These are phyloP conservation scores for Cololabis saira DNA, from an alignment of 2,113 vertebrate species.

Conservation along the genomic window DNA sequence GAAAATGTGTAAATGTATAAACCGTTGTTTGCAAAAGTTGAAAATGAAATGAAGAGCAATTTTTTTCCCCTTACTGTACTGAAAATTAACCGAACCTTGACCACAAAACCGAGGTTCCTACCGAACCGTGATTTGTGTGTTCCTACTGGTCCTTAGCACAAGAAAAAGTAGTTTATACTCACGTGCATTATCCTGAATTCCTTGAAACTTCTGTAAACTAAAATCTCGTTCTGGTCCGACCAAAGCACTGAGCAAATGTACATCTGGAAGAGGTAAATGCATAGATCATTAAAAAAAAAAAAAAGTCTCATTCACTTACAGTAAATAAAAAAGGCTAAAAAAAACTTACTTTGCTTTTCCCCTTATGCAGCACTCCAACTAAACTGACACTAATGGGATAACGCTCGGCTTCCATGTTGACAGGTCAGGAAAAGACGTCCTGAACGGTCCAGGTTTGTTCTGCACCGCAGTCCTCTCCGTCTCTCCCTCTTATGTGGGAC, in stretches of 20 bases:
- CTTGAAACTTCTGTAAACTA: conserved; percentile 84
- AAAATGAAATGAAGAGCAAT: too few species aligned
- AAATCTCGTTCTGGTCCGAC: conserved; percentile 88
- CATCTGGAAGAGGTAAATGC: conserved; percentile 69
- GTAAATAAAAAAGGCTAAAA: neutral
- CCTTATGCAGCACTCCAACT: conserved; percentile 77
- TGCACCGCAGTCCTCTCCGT: neutral
- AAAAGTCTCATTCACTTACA: neutral
- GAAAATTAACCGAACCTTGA: too few species aligned
- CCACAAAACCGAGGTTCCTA: too few species aligned
- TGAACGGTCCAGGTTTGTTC: neutral
- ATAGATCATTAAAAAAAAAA: neutral
- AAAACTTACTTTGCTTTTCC: conserved; percentile 67
- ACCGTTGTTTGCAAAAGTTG: too few species aligned
- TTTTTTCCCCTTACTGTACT: too few species aligned
- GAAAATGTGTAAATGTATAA: too few species aligned
- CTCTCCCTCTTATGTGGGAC: neutral
- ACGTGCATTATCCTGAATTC: conserved; percentile 90
- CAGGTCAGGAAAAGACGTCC: neutral
- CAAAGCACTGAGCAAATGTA: conserved; percentile 88
- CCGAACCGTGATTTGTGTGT: too few species aligned
- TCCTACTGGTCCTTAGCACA: neutral
- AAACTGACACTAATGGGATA: conserved; percentile 68
- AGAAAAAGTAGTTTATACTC: conserved; percentile 59
- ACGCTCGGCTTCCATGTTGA: conserved; percentile 66